phyloP scores from a whole-genome alignment of 2,888 invertebrate species.

The Leptopilina syphax region DNA sequence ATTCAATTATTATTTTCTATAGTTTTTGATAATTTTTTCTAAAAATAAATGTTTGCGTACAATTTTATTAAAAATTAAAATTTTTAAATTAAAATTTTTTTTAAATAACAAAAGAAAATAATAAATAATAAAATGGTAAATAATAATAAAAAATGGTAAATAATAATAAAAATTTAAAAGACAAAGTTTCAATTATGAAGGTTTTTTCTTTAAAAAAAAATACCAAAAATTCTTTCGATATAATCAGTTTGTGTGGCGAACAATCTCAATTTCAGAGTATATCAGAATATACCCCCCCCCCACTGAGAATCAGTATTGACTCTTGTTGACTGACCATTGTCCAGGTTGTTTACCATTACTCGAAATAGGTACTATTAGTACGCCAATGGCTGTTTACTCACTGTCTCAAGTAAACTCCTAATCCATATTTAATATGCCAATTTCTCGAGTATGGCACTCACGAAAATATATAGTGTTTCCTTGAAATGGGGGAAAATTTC shows the following conservation, averaged over 20 bases:
- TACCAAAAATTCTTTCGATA: background rate
- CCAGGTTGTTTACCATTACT: constrained; percentile 35
- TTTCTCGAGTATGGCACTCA: background rate
- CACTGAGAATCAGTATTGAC: constrained; percentile 5
- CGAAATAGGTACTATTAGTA: constrained; percentile 2
- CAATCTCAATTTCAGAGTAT: constrained; percentile 12
- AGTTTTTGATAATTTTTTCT: too few species aligned
- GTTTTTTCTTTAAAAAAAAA: background rate
- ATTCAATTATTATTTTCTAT: too few species aligned
- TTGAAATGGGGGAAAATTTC: background rate
- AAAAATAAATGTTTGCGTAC: too few species aligned
- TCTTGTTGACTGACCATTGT: constrained; percentile 25
- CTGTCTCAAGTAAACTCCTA: constrained; percentile 31
- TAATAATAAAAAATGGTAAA: too few species aligned
- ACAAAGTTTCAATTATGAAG: background rate
- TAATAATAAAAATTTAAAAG: too few species aligned
- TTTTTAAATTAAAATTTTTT: too few species aligned
- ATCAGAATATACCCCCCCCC: background rate
- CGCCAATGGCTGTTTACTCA: constrained; percentile 15
- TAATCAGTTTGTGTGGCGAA: constrained; percentile 5
- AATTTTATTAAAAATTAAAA: too few species aligned
- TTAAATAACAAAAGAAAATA: too few species aligned
- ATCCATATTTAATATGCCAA: background rate
- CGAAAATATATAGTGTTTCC: background rate
- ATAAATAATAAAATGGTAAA: too few species aligned